Base-by-base conservation (phyloP, 2,797 vertebrate genomes). In the Enteromius treurensis region DNA sequence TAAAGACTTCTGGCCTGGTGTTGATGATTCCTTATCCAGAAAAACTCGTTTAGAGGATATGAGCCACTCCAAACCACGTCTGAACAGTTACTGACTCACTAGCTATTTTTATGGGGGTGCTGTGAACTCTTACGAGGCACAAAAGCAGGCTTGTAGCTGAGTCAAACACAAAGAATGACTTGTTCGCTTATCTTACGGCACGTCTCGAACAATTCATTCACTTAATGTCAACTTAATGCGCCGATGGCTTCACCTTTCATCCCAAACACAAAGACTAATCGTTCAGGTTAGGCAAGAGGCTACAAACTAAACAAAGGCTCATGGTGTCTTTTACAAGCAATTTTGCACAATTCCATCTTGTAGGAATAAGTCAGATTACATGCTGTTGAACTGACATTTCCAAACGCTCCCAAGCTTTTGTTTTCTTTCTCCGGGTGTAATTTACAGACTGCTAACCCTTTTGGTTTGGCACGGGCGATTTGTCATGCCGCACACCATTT, bases 81-180 rank as follows among this genome's bases (percentile, higher is more conserved):
- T 9, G 47, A 81, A 81, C 32, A 53, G 70, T 71, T 45, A 80
- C 87, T 88, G 87, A 88, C 83, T 88, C 87, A 88, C 85, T 78
- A 62, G 83, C 77, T 68, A 51, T 26, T 69, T 62, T 80, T 76
- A 81, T 65, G n/a, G 79, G 77, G 83, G 77, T 74, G 68, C 73
- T 51, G 60, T 64, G 79, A 60, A 81, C 47, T 15, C 74, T 70
- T 83, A 26, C 8, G 64, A 53, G 71, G 82, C 29, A 76, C 76
- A 79, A 79, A 37, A 23, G 67, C 83, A 14, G 47, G 74, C 73
- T 82, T 77, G 40, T 87, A 85, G 79, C 70, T 14, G 82, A 86
- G 81, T 80, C 82, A 42, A 81, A 69, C 74, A 86, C 82, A 85
- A 83, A 79, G 17, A 78, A 29, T 37, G 47, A 42, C 67, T 76